Percentiles rank a stretch among this genome's conserved stretches.
Conservation (phyloP, 2,113 vertebrate species). For the Vicugna pacos region DNA sequence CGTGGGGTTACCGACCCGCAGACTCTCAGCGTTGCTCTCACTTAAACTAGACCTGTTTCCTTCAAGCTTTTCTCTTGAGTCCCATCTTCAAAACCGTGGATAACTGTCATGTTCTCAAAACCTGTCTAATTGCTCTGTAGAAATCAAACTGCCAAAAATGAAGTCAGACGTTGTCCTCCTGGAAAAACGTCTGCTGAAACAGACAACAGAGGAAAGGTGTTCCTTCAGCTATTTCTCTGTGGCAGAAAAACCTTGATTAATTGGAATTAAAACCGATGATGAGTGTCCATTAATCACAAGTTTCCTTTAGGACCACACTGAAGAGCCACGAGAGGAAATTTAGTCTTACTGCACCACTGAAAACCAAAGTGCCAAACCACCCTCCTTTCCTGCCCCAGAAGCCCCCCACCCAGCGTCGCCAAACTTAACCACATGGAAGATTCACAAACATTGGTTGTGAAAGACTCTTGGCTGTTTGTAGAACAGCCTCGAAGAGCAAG, state of each 20-base stretch:
- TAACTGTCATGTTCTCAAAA: not conserved
- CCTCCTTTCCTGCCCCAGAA: accelerated
- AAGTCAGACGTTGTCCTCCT: not conserved
- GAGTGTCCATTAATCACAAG: not conserved
- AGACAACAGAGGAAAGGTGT: accelerated
- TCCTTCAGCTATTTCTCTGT: not conserved
- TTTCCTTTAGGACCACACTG: not conserved
- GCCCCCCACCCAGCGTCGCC: not conserved
- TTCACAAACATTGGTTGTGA: not conserved
- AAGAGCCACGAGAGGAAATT: not conserved
- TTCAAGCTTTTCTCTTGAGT: not conserved
- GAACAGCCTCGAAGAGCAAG: not conserved
- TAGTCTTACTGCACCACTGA: not conserved
- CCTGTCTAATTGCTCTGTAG: not conserved
- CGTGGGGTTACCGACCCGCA: accelerated
- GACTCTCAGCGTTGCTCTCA: accelerated
- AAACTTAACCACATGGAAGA: not conserved
- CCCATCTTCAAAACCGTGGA: not conserved
- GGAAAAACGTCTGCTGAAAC: not conserved
- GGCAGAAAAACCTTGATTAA: not conserved
- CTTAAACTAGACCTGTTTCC: not conserved
- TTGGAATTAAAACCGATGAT: not conserved
- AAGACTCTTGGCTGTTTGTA: not conserved
- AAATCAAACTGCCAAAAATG: not conserved
- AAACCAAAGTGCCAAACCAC: not conserved